phyloP scores from a whole-genome alignment of 2,797 vertebrate genomes.

The Carcharodon carcharias region DNA sequence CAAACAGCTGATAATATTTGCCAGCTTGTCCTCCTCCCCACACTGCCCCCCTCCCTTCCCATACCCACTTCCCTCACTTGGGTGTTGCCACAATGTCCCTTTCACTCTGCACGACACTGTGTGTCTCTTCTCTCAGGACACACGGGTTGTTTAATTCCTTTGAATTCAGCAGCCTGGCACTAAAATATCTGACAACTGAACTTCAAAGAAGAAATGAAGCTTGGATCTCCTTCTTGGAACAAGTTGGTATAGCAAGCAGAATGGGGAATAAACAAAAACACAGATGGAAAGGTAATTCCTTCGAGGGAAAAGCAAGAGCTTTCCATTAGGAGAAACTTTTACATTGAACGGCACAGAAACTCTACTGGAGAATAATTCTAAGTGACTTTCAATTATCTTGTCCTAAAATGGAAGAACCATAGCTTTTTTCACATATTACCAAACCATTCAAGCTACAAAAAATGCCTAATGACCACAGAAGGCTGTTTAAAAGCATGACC shows the following conservation, averaged over 20 bases:
- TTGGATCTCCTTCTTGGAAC: not conserved
- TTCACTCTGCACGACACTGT: not conserved
- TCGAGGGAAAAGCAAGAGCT: not conserved
- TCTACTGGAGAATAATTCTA: not conserved
- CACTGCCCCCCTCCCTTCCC: not conserved
- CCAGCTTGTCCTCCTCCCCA: not conserved
- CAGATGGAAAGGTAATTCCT: conserved; percentile 11
- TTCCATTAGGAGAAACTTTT: not conserved
- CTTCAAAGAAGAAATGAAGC: not conserved
- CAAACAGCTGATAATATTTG: not conserved
- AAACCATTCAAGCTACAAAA: not conserved
- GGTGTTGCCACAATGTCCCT: not conserved
- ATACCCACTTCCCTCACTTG: not conserved
- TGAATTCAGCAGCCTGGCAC: not conserved
- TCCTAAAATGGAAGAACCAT: not conserved
- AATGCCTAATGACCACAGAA: not conserved
- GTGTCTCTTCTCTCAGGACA: not conserved
- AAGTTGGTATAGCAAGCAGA: not conserved
- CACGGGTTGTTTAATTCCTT: not conserved
- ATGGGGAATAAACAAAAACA: not conserved
- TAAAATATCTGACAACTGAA: not conserved
- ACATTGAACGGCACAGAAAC: not conserved
- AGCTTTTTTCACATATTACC: not conserved
- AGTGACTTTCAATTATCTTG: not conserved
- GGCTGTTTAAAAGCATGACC: not conserved